These are phyloP conservation scores for Drymonia ruficornis DNA, from an alignment of 2,888 invertebrate species.

Conservation along the genomic window DNA sequence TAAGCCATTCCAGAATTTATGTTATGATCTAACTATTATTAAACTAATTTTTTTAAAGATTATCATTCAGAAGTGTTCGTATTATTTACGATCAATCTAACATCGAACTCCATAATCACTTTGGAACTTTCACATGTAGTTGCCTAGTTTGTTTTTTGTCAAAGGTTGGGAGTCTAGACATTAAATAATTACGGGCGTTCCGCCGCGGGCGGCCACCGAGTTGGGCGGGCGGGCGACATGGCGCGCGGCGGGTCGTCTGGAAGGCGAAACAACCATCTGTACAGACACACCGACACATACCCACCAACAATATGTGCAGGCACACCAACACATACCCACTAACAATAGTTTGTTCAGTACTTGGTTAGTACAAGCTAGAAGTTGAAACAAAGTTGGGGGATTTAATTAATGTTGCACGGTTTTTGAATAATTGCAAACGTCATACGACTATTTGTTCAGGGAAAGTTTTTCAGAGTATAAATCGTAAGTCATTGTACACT, in stretches of 20 bases:
- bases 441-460: neutral
- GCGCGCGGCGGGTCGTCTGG: neutral
- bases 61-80: too few species aligned
- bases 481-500: too few species aligned
- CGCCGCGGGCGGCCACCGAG: neutral
- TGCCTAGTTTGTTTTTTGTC: neutral
- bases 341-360: neutral
- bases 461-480: neutral
- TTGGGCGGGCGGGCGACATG: too few species aligned
- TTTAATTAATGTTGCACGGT: neutral
- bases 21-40: too few species aligned
- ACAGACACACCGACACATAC: neutral
- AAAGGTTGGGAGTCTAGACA: neutral
- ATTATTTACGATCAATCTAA: too few species aligned
- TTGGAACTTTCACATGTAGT: neutral
- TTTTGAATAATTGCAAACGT: neutral
- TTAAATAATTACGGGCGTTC: neutral
- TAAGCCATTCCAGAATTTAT: too few species aligned
- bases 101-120: neutral
- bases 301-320: neutral
- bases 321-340: neutral
- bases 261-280: constrained; percentile 1
- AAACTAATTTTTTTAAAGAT: too few species aligned
- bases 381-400: neutral
- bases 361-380: neutral